These are phyloP conservation scores for Polyodon spathula DNA, from an alignment of 2,113 vertebrate species.

Conservation along the genomic window DNA sequence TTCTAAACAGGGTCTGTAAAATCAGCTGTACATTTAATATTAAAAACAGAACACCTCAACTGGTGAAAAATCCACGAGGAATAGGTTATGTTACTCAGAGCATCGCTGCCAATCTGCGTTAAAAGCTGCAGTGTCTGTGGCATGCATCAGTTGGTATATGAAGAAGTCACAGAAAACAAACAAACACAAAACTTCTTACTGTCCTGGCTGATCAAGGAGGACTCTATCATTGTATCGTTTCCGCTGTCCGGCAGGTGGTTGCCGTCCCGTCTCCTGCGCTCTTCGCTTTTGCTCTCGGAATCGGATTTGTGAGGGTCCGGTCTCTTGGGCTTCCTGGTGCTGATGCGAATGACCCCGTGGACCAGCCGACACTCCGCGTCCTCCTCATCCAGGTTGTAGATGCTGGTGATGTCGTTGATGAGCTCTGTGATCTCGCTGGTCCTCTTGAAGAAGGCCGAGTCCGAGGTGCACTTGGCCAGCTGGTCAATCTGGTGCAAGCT, in stretches of 20 bases:
- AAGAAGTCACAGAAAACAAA: not conserved
- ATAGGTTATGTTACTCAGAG: no score
- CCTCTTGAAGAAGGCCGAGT: conserved; percentile 91
- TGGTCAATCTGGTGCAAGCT: conserved; percentile 95
- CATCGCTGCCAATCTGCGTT: no score
- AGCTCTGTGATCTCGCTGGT: conserved; percentile 97
- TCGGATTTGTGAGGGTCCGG: conserved; percentile 28
- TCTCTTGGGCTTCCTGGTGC: conserved; percentile 73
- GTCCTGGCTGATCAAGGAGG: conserved; percentile 69
- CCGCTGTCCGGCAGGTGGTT: conserved; percentile 74
- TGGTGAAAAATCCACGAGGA: no score
- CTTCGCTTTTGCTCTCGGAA: conserved; percentile 39
- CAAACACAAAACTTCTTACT: conserved; percentile 48
- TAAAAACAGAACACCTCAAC: no score
- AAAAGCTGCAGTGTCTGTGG: no score
- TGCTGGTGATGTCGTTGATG: conserved; percentile 92
- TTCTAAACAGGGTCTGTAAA: no score
- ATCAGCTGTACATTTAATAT: no score
- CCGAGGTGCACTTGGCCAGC: conserved; percentile 92
- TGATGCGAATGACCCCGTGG: conserved; percentile 91
- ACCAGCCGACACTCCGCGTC: conserved; percentile 93
- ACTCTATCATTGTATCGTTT: conserved; percentile 83
- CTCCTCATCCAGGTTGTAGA: conserved; percentile 93
- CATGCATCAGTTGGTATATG: no score
- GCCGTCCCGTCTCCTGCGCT: conserved; percentile 45